phyloP scores from a whole-genome alignment of 2,797 vertebrate genomes.

The Sebastes steindachneri region DNA sequence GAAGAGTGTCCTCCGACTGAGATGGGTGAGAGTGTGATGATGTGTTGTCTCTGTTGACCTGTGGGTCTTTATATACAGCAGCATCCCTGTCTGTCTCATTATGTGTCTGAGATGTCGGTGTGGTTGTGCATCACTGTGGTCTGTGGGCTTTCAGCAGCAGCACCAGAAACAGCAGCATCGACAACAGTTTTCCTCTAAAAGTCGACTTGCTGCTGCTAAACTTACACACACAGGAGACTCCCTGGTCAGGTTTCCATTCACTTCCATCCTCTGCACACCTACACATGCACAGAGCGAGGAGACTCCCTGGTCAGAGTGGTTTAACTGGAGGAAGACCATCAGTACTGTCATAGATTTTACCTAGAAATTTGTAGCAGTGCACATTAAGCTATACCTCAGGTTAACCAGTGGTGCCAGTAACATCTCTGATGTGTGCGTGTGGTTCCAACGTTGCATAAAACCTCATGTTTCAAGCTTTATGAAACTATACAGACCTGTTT shows the following conservation, averaged over 20 bases:
- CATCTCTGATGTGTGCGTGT: background rate
- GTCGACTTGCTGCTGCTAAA: slow-evolving; percentile 52
- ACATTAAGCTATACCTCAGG: background rate
- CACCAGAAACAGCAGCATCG: slow-evolving; percentile 50
- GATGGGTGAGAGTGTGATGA: background rate
- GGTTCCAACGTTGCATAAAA: slow-evolving; percentile 9
- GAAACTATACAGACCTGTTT: slow-evolving; percentile 24
- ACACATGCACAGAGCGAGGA: slow-evolving; percentile 2
- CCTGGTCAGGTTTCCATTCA: slow-evolving; percentile 64
- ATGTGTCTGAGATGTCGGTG: slow-evolving; percentile 8
- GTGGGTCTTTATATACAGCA: slow-evolving; percentile 53
- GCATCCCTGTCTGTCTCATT: background rate
- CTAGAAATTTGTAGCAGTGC: background rate
- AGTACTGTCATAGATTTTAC: background rate
- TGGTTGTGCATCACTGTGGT: slow-evolving; percentile 60
- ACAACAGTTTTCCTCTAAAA: slow-evolving; percentile 71
- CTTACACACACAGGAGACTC: slow-evolving; percentile 52
- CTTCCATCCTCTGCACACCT: background rate
- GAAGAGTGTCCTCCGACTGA: background rate
- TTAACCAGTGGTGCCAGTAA: slow-evolving; percentile 6
- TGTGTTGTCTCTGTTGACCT: slow-evolving; percentile 47
- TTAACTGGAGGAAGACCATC: slow-evolving; percentile 18
- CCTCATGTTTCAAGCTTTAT: slow-evolving; percentile 21
- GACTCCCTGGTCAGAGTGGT: slow-evolving; percentile 54
- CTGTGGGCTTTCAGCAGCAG: slow-evolving; percentile 70